These are phyloP conservation scores for Aethes cnicana DNA, from an alignment of 2,888 invertebrate species.

Conservation along the genomic window DNA sequence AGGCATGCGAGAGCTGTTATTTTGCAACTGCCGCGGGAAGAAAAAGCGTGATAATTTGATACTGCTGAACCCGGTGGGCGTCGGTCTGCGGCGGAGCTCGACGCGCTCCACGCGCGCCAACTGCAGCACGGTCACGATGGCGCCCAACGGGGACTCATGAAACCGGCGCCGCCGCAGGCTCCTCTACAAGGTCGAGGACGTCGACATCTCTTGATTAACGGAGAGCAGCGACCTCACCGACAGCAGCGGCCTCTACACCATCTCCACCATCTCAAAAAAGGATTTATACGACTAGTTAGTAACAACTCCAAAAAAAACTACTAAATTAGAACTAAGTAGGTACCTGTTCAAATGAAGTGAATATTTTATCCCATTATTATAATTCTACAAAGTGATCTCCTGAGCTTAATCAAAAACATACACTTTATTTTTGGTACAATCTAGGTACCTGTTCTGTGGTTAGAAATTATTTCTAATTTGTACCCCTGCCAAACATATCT, in stretches of 20 bases:
- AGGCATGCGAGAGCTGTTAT: slow-evolving; percentile 91
- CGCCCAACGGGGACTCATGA: slow-evolving; percentile 78
- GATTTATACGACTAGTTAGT: slow-evolving; percentile 61
- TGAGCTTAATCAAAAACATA: slow-evolving; percentile 23
- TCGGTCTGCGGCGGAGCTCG: slow-evolving; percentile 69
- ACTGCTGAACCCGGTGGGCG: slow-evolving; percentile 69
- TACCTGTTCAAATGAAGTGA: slow-evolving; percentile 14
- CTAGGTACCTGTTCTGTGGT: background rate
- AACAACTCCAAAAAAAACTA: slow-evolving; percentile 9
- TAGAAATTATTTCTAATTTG: slow-evolving; percentile 4
- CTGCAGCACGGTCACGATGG: slow-evolving; percentile 80
- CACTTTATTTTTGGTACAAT: slow-evolving; percentile 18
- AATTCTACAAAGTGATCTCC: slow-evolving; percentile 26
- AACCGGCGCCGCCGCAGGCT: slow-evolving; percentile 67
- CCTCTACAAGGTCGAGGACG: slow-evolving; percentile 68
- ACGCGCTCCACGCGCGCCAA: slow-evolving; percentile 79
- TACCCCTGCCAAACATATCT: slow-evolving; percentile 18
- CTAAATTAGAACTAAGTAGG: too few species aligned
- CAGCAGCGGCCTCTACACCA: slow-evolving; percentile 69
- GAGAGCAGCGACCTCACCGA: slow-evolving; percentile 77
- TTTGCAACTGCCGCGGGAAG: slow-evolving; percentile 79
- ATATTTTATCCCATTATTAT: slow-evolving; percentile 3
- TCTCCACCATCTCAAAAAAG: slow-evolving; percentile 67
- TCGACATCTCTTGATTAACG: slow-evolving; percentile 78
- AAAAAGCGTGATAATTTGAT: slow-evolving; percentile 71